A percentile compares a stretch with the other conserved stretches of the same genome.
Conservation (phyloP, 2,797 vertebrate species). For the Halcyon leucocephala region DNA sequence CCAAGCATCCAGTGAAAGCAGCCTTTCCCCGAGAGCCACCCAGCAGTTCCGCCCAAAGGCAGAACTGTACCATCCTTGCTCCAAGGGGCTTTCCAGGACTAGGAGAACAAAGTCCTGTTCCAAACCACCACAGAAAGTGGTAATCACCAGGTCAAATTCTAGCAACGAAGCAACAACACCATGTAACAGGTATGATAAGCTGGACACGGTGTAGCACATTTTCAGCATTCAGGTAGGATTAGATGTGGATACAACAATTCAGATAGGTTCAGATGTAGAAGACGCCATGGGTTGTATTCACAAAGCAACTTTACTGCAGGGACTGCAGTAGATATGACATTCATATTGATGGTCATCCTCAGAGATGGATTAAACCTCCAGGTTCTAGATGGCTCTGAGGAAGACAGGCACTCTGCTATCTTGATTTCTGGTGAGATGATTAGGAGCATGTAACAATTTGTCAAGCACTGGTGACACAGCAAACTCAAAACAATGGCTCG, state of each 20-base stretch:
- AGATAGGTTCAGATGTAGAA: neutral
- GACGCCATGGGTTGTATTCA: neutral
- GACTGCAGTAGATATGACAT: neutral
- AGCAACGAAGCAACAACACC: neutral
- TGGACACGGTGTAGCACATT: neutral
- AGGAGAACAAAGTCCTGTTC: neutral
- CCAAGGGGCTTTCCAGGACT: neutral
- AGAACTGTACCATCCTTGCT: neutral
- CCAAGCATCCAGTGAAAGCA: neutral
- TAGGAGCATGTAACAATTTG: neutral
- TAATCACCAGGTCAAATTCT: neutral
- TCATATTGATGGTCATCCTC: neutral
- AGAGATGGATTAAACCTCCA: neutral
- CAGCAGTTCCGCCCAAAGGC: neutral
- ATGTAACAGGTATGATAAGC: neutral
- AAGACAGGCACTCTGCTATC: neutral
- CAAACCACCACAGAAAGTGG: neutral
- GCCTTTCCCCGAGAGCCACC: rapidly evolving
- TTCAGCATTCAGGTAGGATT: neutral
- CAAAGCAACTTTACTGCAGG: neutral
- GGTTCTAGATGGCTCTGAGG: neutral
- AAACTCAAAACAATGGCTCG: neutral
- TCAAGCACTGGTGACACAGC: neutral
- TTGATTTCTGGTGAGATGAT: neutral
- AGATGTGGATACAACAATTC: neutral